Percentiles rank a stretch among this genome's conserved stretches.
Conservation (phyloP, 2,797 vertebrate species). For the Pempheris klunzingeri region DNA sequence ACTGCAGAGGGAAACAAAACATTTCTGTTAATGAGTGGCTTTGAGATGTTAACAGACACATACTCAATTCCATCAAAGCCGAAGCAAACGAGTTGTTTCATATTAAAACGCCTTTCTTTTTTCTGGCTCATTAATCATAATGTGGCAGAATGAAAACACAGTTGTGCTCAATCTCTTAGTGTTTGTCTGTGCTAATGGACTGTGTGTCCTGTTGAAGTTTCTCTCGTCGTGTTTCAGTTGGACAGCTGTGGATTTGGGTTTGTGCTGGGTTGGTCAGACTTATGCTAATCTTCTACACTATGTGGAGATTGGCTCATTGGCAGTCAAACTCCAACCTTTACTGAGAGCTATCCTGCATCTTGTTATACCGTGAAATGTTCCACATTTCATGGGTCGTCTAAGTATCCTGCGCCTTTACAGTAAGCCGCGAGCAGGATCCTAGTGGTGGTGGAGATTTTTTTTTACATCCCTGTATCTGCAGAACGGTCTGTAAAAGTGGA, state of each 20-base stretch:
- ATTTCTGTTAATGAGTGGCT: constrained; percentile 80
- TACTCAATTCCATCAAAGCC: constrained; percentile 52
- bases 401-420: constrained; percentile 62
- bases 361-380: constrained; percentile 72
- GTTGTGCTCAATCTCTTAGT: constrained; percentile 15
- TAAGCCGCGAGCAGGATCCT: constrained; percentile 52
- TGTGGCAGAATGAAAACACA: constrained; percentile 30
- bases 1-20: constrained; percentile 78
- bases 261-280: constrained; percentile 51
- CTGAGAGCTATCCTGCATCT: constrained; percentile 58
- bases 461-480: constrained; percentile 29
- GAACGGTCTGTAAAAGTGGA: constrained; percentile 28
- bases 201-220: constrained; percentile 20
- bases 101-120: constrained; percentile 60
- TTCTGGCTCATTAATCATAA: constrained; percentile 68
- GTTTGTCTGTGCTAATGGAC: constrained; percentile 20
- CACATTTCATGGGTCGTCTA: constrained; percentile 75
- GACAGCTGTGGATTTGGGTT: constrained; percentile 60
- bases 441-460: constrained; percentile 25
- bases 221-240: constrained; percentile 23
- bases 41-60: constrained; percentile 70
- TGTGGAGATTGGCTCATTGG: constrained; percentile 71
- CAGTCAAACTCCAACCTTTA: constrained; percentile 49
- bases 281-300: constrained; percentile 61
- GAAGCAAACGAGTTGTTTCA: constrained; percentile 65